Evolutionary conservation across 2,797 vertebrate species (phyloP).

Genomic region (Spondyliosoma cantharus): DNA sequence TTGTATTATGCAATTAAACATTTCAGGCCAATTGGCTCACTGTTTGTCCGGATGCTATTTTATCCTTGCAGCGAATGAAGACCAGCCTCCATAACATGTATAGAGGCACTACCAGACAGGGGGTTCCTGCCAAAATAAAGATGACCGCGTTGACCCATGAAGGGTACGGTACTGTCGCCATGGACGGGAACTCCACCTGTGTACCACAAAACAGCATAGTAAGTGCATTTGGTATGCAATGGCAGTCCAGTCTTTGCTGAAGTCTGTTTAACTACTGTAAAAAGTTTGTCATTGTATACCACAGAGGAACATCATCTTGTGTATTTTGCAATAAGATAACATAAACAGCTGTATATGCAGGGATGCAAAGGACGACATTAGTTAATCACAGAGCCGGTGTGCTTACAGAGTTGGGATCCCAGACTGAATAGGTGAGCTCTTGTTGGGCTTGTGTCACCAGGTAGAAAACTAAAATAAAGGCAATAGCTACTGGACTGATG

Average conservation of each 20-base stretch:
- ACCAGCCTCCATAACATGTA: constrained; percentile 84
- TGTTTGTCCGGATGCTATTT: constrained; percentile 5
- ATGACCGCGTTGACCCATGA: constrained; percentile 86
- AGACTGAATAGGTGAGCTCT: constrained; percentile 84
- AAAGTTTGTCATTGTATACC: not conserved
- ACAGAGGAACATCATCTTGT: not conserved
- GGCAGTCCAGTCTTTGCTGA: not conserved
- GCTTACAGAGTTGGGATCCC: constrained; percentile 81
- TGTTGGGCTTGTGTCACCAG: constrained; percentile 84
- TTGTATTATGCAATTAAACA: constrained; percentile 6
- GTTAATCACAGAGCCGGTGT: not conserved
- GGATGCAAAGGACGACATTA: not conserved
- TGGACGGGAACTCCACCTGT: constrained; percentile 71
- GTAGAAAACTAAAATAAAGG: constrained; percentile 91
- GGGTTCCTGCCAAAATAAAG: constrained; percentile 87
- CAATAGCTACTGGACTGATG: constrained; percentile 89
- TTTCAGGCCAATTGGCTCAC: not conserved
- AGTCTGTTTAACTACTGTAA: not conserved
- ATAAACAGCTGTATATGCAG: not conserved
- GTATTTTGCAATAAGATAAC: not conserved
- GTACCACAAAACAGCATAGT: constrained; percentile 77
- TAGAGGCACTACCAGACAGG: constrained; percentile 84
- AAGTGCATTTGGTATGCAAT: constrained; percentile 23
- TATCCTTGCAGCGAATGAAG: constrained; percentile 68
- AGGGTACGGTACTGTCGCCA: constrained; percentile 80